A percentile compares a stretch with the other conserved stretches of the same genome.
Evolutionary conservation across 2,797 vertebrate genomes (phyloP).

Genomic region (Leptatherina wallacei): DNA sequence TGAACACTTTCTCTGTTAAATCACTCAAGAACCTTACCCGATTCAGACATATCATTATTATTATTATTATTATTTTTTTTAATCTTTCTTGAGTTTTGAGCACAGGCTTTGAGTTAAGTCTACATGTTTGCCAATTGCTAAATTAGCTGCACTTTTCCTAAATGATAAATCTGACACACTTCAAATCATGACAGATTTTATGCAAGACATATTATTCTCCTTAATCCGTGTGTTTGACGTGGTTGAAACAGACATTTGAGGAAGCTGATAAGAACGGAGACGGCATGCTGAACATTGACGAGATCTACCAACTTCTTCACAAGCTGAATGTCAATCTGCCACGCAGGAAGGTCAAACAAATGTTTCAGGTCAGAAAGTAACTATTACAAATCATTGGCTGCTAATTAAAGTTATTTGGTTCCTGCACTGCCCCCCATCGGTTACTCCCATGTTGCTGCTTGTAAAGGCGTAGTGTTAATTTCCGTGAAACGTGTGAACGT

Average conservation of each 20-base stretch:
- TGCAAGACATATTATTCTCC: slow-evolving; percentile 60
- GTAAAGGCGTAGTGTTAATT: too few species aligned
- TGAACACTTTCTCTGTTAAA: neutral
- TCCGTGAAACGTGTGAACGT: too few species aligned
- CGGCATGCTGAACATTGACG: slow-evolving; percentile 95
- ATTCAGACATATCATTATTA: neutral
- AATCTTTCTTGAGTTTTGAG: neutral
- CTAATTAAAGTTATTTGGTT: neutral
- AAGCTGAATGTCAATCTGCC: slow-evolving; percentile 97
- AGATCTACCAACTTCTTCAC: slow-evolving; percentile 96
- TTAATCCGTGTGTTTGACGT: slow-evolving; percentile 85
- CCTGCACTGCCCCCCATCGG: too few species aligned
- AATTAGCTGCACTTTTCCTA: neutral
- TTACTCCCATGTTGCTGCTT: too few species aligned
- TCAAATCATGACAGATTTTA: neutral
- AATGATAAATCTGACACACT: neutral
- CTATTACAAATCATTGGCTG: neutral
- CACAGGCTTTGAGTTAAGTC: neutral
- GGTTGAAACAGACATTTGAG: slow-evolving; percentile 98
- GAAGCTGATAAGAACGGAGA: slow-evolving; percentile 98
- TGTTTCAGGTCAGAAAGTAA: slow-evolving; percentile 92
- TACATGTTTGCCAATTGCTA: neutral
- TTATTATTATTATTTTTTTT: neutral
- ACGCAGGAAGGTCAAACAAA: slow-evolving; percentile 96
- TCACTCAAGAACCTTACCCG: neutral